These are phyloP conservation scores for Drosophila sp. DNA, from an alignment of 1,140 invertebrate species.

Conservation along the genomic window DNA sequence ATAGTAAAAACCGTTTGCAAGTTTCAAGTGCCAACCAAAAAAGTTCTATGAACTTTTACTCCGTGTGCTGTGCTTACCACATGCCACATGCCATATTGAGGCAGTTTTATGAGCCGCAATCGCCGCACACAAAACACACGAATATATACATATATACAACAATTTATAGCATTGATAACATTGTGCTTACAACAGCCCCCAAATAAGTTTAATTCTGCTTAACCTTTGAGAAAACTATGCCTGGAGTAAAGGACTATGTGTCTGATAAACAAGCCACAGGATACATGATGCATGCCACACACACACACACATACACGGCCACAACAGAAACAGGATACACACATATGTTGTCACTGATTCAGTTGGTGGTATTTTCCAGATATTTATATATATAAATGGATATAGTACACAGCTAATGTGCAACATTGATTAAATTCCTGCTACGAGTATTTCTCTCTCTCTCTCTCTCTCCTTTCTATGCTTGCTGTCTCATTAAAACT, in stretches of 20 bases:
- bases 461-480: background rate
- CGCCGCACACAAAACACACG: constrained; percentile 9
- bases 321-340: constrained; percentile 11
- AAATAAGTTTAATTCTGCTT: constrained; percentile 46
- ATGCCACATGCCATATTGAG: constrained; percentile 24
- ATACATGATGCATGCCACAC: constrained; percentile 21
- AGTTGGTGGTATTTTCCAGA: constrained; percentile 22
- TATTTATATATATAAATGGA: background rate
- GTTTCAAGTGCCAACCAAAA: background rate
- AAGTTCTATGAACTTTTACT: constrained; percentile 22
- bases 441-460: background rate
- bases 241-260: constrained; percentile 1
- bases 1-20: constrained; percentile 16
- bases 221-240: constrained; percentile 14
- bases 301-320: background rate
- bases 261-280: constrained; percentile 40
- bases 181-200: constrained; percentile 21
- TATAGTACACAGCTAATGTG: constrained; percentile 27
- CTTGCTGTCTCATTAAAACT: constrained; percentile 67
- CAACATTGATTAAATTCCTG: constrained; percentile 67
- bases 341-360: constrained; percentile 46
- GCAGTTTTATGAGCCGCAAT: constrained; percentile 35
- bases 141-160: background rate
- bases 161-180: constrained; percentile 22
- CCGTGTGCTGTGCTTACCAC: constrained; percentile 11